Base-by-base conservation (phyloP, 1,140 invertebrate species). In the Conus ventricosus region DNA sequence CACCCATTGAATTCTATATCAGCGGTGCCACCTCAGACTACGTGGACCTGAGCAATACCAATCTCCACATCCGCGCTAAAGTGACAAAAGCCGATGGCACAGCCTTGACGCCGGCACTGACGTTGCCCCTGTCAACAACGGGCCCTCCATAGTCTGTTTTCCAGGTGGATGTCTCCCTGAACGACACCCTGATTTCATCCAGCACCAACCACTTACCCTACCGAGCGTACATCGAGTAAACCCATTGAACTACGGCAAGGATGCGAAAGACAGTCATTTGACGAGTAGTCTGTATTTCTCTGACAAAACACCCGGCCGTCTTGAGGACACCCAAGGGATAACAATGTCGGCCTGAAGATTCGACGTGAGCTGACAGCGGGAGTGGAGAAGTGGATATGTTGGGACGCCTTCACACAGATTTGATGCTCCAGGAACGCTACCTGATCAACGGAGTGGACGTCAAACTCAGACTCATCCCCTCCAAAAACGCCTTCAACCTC, bases 91-190 rank as follows among this genome's bases (percentile, higher is more conserved):
- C 82, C 2, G 20, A 53, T 54, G 82, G 51, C 5, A 53, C 82
- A 53, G 5, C 27, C 54, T 84, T n/a, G 82, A 11, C 55, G 82
- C 27, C 4, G 55, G 25, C 39, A 54, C 15, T 53, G 82, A 84
- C 25, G 82, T 84, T 4, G 82, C 82, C 54, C 82, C 82, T n/a
- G 53, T 60, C 51, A 84, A 84, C 82, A 39, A 84, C 82, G 55
- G 82, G 82, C 53, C n/a, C 39, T 84, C 15, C 82, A 84, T n/a
- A 84, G 51, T 23, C 51, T 84, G 10, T 84, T 84, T 60, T 84
- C 82, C 82, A 84, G 53, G 82, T 84, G 13, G 82, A 84, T 51
- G 17, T 84, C n/a, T 39, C 11, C n/a, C 25, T 84, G 39, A 84
- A 84, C 55, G 82, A 84, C 55, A 84, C 82, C 20, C 55, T 84